phyloP scores from a whole-genome alignment of 2,797 vertebrate species.

The Limnodromus scolopaceus region DNA sequence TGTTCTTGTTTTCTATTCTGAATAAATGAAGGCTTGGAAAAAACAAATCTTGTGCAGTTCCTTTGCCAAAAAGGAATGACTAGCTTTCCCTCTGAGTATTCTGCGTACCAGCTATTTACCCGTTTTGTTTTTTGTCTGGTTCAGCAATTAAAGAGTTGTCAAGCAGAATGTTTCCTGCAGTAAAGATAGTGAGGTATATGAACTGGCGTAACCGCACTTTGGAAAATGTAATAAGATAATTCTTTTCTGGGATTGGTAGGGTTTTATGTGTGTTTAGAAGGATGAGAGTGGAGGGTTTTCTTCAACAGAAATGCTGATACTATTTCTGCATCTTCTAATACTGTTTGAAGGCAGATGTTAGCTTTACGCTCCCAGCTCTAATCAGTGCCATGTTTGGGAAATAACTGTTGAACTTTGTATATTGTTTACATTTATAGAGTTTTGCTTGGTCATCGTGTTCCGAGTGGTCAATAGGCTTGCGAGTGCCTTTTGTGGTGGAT shows the following conservation, averaged over 20 bases:
- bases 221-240: background rate
- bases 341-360: background rate
- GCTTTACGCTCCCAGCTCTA: background rate
- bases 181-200: background rate
- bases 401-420: background rate
- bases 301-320: background rate
- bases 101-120: background rate
- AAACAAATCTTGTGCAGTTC: background rate
- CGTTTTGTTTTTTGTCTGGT: background rate
- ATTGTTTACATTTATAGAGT: slow-evolving; percentile 80
- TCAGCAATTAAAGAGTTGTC: background rate
- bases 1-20: background rate
- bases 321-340: background rate
- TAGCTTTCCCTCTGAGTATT: background rate
- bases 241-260: background rate
- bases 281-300: background rate
- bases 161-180: background rate
- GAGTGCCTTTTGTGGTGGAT: slow-evolving; percentile 97
- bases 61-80: background rate
- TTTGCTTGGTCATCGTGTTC: slow-evolving; percentile 98
- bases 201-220: background rate
- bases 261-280: background rate
- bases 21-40: background rate
- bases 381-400: background rate
- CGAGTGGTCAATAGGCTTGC: slow-evolving; percentile 95